Conservation (phyloP, 2,888 invertebrate genomes). For the Caenorhabditis parvicauda region DNA sequence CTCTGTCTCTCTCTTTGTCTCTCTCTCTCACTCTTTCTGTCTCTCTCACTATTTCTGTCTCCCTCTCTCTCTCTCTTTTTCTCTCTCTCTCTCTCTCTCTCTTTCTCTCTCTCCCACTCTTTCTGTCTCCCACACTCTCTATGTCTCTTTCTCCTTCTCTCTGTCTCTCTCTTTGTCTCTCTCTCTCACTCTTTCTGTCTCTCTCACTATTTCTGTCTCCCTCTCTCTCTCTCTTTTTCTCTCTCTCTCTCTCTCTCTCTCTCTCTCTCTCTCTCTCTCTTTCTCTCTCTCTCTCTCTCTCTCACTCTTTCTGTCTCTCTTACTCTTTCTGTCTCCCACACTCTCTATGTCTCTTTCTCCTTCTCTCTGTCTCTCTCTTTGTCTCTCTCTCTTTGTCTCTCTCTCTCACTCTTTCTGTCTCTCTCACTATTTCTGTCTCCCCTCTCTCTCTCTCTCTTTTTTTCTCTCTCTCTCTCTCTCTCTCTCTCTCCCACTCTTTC, state of each 20-base stretch:
- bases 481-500: slow-evolving; percentile 2
- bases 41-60: slow-evolving; percentile 2
- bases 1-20: slow-evolving; percentile 3
- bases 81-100: slow-evolving; percentile 10
- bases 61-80: slow-evolving; percentile 5
- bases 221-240: neutral
- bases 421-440: neutral
- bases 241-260: neutral
- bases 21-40: neutral
- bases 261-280: too few relatives aligned
- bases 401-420: neutral
- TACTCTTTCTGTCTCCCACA: too few relatives aligned
- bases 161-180: neutral
- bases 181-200: neutral
- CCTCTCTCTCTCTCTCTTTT: neutral
- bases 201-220: neutral
- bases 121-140: neutral
- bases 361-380: too few relatives aligned
- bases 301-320: too few relatives aligned
- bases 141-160: neutral
- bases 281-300: too few relatives aligned
- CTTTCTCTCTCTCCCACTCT: neutral
- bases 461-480: neutral
- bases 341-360: too few relatives aligned
- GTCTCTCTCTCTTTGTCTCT: neutral